Conservation (phyloP, 1,140 invertebrate species). For the Trichoplusia ni region DNA sequence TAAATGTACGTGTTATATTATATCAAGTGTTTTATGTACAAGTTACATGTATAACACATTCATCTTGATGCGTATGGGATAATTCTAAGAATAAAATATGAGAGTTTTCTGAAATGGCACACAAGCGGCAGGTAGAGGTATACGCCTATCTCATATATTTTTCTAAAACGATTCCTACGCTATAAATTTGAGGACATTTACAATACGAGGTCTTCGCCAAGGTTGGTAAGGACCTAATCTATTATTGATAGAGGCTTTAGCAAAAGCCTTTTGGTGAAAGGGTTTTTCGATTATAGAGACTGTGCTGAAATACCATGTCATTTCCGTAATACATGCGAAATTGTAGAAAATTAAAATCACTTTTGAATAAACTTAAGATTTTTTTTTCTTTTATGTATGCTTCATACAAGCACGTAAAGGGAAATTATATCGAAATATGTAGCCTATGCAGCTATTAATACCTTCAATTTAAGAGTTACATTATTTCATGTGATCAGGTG, state of each 20-base stretch:
- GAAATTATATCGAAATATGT: too few species aligned
- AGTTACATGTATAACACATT: too few species aligned
- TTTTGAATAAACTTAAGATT: neutral
- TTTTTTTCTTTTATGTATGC: too few species aligned
- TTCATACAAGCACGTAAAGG: too few species aligned
- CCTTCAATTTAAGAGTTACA: too few species aligned
- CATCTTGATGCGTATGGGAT: constrained; percentile 5
- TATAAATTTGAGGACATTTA: constrained; percentile 50
- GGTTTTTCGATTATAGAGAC: constrained; percentile 36
- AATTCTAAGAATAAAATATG: constrained; percentile 35
- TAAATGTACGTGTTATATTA: too few species aligned
- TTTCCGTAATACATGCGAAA: neutral
- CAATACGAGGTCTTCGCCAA: constrained; percentile 41
- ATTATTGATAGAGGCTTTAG: constrained; percentile 52
- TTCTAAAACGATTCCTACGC: constrained; percentile 39
- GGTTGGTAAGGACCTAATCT: constrained; percentile 47
- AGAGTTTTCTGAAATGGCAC: constrained; percentile 19
- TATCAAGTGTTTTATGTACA: too few species aligned
- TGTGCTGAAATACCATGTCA: constrained; percentile 28
- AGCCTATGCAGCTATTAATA: too few species aligned
- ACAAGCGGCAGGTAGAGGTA: constrained; percentile 33
- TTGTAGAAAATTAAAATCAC: too few species aligned
- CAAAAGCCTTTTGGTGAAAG: constrained; percentile 28
- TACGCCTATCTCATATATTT: constrained; percentile 38
- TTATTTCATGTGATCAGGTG: too few species aligned